Evolutionary conservation across 2,888 invertebrate species (phyloP).

Genomic region (Gymnoscelis rufifasciata): DNA sequence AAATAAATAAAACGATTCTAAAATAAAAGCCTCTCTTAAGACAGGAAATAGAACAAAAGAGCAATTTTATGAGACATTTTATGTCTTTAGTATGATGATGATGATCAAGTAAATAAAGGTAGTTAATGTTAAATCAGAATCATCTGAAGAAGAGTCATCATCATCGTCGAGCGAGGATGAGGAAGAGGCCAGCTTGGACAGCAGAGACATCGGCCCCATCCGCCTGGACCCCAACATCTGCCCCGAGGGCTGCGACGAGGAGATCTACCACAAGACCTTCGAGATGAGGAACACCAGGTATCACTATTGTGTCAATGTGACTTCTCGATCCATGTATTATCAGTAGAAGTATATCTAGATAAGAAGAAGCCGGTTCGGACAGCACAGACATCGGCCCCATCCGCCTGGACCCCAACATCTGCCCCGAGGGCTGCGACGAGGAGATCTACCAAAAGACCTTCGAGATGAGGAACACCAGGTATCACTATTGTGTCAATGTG

Average conservation of each 20-base stretch:
- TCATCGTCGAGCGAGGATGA: conserved; percentile 81
- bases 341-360: too few relatives aligned
- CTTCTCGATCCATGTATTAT: not conserved
- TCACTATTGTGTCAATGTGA: not conserved
- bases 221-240: conserved; percentile 85
- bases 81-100: too few relatives aligned
- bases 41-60: too few relatives aligned
- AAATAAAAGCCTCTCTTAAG: too few relatives aligned
- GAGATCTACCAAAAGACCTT: conserved; percentile 84
- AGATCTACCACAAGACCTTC: conserved; percentile 84
- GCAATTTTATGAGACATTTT: too few relatives aligned
- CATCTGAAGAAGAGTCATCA: conserved; percentile 66
- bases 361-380: conserved; percentile 81
- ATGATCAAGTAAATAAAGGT: too few relatives aligned
- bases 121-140: conserved; percentile 36
- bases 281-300: conserved; percentile 80
- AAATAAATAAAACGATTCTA: too few relatives aligned
- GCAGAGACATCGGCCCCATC: conserved; percentile 82
- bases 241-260: conserved; percentile 84
- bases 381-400: conserved; percentile 83
- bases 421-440: conserved; percentile 85
- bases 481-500: too few relatives aligned
- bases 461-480: conserved; percentile 80
- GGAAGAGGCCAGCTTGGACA: conserved; percentile 81
- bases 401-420: conserved; percentile 83